Conservation (phyloP, 2,113 vertebrate genomes). For the Athene cunicularia region DNA sequence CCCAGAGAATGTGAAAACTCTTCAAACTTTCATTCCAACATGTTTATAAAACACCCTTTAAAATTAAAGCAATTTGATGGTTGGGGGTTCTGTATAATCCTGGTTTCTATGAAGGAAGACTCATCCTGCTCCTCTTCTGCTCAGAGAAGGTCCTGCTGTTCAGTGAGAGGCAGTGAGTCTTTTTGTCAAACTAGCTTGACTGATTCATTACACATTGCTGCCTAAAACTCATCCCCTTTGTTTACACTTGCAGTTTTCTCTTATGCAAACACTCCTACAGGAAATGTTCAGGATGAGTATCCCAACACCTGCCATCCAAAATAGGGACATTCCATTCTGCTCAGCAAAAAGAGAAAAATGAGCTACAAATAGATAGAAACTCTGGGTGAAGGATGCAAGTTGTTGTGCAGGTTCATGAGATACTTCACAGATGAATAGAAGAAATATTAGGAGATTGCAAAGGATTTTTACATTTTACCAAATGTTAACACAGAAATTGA, state of each 20-base stretch:
- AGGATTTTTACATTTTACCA: neutral
- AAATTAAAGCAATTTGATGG: slow-evolving; percentile 48
- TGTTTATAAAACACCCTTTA: slow-evolving; percentile 39
- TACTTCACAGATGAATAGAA: neutral
- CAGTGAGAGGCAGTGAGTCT: neutral
- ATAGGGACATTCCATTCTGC: neutral
- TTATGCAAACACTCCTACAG: slow-evolving; percentile 30
- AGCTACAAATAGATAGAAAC: neutral
- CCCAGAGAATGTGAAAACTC: slow-evolving; percentile 30
- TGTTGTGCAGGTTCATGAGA: neutral
- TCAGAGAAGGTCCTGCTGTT: neutral
- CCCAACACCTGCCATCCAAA: slow-evolving; percentile 15
- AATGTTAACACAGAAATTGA: neutral
- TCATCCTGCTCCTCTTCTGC: neutral
- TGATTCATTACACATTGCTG: slow-evolving; percentile 50
- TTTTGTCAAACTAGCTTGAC: neutral
- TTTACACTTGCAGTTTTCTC: slow-evolving; percentile 34
- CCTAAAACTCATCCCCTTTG: slow-evolving; percentile 42
- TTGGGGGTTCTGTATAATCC: neutral
- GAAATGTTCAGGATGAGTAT: neutral
- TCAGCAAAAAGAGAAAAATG: neutral
- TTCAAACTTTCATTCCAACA: slow-evolving; percentile 35
- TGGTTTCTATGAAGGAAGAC: neutral
- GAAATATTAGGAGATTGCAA: neutral
- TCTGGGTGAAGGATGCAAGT: neutral